Base-by-base conservation (phyloP, 2,113 vertebrate species). In the Elanoides forficatus region DNA sequence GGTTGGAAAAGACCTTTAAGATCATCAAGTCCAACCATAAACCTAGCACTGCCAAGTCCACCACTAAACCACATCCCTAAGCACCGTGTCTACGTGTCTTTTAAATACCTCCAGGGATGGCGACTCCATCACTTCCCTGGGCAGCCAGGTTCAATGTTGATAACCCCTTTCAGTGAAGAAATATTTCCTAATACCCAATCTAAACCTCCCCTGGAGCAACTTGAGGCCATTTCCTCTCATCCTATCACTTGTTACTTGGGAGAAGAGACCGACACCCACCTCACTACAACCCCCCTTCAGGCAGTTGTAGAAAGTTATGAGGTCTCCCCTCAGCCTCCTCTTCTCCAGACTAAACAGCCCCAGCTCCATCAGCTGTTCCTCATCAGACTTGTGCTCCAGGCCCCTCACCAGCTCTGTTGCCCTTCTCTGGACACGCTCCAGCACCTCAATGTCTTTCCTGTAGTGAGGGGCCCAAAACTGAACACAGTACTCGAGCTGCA, bases 401-500 rank as follows among this genome's bases (percentile, higher is more conserved):
- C 15, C 38, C 12, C 8, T 76, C 29, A 20, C 4, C 18, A 36
- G 7, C 11, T 66, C 42, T 6, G 1, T 7, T 65, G 22, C 8
- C 18, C n/a, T 86, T 42, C 47, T 70, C 2, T 65, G 23, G 26
- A 14, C 4, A 13, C 1, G 0, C 14, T 75, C 32, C 30, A 76
- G n/a, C 18, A 36, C 19, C 26, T 72, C 45, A 2, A 2, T 2
- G 2, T 22, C n/a, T 13, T 53, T 65, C 26, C 42, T 18, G 40
- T 11, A 12, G 6, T 14, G 76, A 91, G 11, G 5, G 16, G 7
- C 7, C 9, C 58, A 60, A 45, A 66, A 48, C 6, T 34, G 18
- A 65, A 26, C 13, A 26, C 40, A 43, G 9, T 11, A 72, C 8
- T 76, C 0, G 0, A 75, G 42, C 8, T 36, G 42, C 18, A 3